phyloP scores from a whole-genome alignment of 1,140 invertebrate genomes.

The Penaeus indicus region DNA sequence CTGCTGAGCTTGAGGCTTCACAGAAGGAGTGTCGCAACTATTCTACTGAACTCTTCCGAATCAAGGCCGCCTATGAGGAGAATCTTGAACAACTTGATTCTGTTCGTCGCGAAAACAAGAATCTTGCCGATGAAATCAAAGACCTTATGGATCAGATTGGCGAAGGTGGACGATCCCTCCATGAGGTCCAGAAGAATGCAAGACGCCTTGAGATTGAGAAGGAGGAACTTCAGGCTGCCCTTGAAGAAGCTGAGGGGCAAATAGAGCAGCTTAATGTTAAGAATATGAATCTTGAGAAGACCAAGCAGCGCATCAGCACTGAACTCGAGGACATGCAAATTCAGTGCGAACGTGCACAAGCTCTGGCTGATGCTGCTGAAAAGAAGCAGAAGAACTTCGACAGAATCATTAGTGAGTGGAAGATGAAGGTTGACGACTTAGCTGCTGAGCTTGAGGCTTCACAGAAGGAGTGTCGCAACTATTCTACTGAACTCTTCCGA shows the following conservation, averaged over 20 bases:
- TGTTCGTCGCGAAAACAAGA: conserved; percentile 56
- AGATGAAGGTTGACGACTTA: conserved; percentile 56
- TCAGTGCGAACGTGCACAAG: conserved; percentile 69
- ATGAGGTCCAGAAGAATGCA: conserved; percentile 68
- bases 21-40: conserved; percentile 58
- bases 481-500: conserved; percentile 55
- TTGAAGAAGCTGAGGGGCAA: conserved; percentile 60
- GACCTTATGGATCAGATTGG: conserved; percentile 58
- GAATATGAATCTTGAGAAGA: conserved; percentile 73
- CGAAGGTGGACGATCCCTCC: conserved; percentile 52
- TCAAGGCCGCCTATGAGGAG: conserved; percentile 57
- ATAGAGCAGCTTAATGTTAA: conserved; percentile 57
- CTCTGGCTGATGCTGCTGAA: conserved; percentile 50
- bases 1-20: conserved; percentile 52
- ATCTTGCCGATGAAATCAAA: conserved; percentile 60
- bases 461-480: conserved; percentile 55
- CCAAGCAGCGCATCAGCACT: conserved; percentile 74
- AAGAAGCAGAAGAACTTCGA: conserved; percentile 60
- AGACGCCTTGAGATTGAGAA: conserved; percentile 59
- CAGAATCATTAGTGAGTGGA: conserved; percentile 55
- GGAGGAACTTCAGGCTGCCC: conserved; percentile 54
- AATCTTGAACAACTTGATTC: conserved; percentile 51
- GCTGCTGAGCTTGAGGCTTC: conserved; percentile 54
- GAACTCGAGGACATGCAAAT: conserved; percentile 77
- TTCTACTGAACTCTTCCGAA: conserved; percentile 53